Evolutionary conservation across 2,113 vertebrate species (phyloP), one percentile per base, ranked within the genome.

Genomic region (Proteles cristata): DNA sequence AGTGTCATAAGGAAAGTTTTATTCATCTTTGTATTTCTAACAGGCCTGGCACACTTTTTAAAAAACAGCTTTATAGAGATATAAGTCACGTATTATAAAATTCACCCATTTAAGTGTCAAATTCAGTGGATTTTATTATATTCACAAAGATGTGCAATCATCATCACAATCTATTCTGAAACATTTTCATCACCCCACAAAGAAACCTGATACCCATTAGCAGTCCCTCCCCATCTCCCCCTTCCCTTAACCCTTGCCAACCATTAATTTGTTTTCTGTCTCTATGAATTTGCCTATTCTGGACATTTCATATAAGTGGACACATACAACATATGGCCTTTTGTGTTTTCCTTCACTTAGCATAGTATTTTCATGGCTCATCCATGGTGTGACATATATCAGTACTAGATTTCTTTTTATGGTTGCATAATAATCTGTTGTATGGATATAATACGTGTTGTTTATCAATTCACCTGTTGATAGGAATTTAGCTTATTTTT

Each of bases 1-100:
- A 89, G 5, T 15, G 16, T 43, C 43, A 65, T 88, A 88, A 50
- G 39, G 31, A 25, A 94, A 96, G 11, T 88, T 88, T 43, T 58
- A 86, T 92, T 93, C 43, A 73, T 86, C 65, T 90, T 94, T 61
- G 50, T 68, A 74, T 96, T 96, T 91, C 45, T 71, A 61, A 77
- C 45, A 93, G 43, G 19, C 21, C 7, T 26, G 48, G 35, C 7
- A 12, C 21, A 81, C 43, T 85, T 14, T 43, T 71, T 63, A 19
- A 50, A 50, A 91, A 87, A 31, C 25, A 88, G n/a, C 4, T 81
- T 81, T 65, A 80, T 92, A 8, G 11, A 93, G 7, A 80, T 89
- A 95, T 85, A 90, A 96, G 65, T 92, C 45, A 43, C 4, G 84
- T 80, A n/a, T 9, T 33, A 74, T 15, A 69, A 77, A 96, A 69